Percentiles rank a stretch among this genome's conserved stretches.
These are phyloP conservation scores for Peromyscus eremicus DNA, from an alignment of 2,797 vertebrate genomes.

Conservation along the genomic window DNA sequence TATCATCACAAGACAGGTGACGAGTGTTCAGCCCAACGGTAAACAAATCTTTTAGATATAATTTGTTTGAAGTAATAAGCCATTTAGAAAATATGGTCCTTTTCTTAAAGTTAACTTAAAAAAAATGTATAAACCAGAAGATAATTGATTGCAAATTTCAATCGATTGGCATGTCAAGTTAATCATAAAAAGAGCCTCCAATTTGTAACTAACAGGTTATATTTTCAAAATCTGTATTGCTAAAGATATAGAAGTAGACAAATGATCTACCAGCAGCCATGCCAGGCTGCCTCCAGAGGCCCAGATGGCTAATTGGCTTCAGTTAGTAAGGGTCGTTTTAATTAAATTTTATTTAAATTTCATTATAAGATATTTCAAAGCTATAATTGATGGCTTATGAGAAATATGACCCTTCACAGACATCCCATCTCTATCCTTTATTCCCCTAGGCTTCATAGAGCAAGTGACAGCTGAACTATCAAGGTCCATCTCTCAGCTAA, in stretches of 20 bases:
- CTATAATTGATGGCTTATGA: constrained; percentile 73
- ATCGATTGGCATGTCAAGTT: constrained; percentile 24
- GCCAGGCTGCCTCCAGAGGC: not conserved
- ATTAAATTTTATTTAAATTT: constrained; percentile 82
- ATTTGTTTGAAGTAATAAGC: constrained; percentile 10
- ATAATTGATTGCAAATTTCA: not conserved
- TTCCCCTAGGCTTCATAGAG: constrained; percentile 52
- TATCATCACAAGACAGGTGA: not conserved
- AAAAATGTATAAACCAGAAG: not conserved
- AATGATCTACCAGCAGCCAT: not conserved
- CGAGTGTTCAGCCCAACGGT: not conserved
- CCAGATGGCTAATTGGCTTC: constrained; percentile 86
- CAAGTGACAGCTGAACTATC: constrained; percentile 78
- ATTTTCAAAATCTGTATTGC: constrained; percentile 8
- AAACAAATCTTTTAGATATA: constrained; percentile 17
- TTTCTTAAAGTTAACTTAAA: constrained; percentile 23
- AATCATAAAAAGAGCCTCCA: not conserved
- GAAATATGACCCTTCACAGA: constrained; percentile 5
- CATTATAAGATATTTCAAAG: constrained; percentile 83
- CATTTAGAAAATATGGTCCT: not conserved
- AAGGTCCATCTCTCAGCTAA: constrained; percentile 78
- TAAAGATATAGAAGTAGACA: not conserved
- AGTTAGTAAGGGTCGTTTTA: constrained; percentile 82
- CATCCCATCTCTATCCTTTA: not conserved
- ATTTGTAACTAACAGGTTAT: not conserved